Percentiles rank a stretch among this genome's conserved stretches.
These are phyloP conservation scores for Camptogramma bilineatum DNA, from an alignment of 2,888 invertebrate species.

Conservation along the genomic window DNA sequence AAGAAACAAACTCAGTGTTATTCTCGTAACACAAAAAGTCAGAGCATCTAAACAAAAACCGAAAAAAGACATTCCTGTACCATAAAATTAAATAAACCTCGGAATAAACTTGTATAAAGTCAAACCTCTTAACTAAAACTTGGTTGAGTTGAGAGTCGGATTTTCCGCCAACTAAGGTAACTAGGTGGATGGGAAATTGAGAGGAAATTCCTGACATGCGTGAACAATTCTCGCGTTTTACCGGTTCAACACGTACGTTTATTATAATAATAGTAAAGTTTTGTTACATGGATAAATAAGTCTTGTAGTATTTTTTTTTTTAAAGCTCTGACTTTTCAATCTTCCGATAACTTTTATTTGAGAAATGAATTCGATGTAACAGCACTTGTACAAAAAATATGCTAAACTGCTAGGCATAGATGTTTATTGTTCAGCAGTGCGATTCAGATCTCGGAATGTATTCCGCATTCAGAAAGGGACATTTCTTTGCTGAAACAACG, in stretches of 20 bases:
- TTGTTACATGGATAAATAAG: no score
- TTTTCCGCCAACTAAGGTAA: constrained; percentile 29
- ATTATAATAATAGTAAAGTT: neutral
- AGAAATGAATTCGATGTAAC: no score
- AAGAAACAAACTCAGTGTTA: no score
- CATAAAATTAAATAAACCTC: constrained; percentile 10
- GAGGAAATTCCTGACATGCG: constrained; percentile 25
- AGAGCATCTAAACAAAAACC: neutral
- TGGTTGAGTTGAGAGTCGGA: constrained; percentile 34
- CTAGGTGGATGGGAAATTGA: constrained; percentile 26
- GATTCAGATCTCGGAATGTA: no score
- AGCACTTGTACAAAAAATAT: no score
- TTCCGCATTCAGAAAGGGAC: no score
- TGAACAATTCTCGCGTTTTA: constrained; percentile 13
- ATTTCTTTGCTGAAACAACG: no score
- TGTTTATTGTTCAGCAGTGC: no score
- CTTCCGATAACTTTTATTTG: no score
- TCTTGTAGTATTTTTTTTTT: no score
- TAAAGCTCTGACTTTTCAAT: no score
- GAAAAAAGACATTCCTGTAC: neutral
- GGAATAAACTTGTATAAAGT: constrained; percentile 16
- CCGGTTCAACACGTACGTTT: neutral
- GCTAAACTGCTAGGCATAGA: no score
- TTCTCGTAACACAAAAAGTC: neutral
- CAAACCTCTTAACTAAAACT: constrained; percentile 25